Conservation (phyloP, 2,113 vertebrate species). For the Heptranchias perlo region DNA sequence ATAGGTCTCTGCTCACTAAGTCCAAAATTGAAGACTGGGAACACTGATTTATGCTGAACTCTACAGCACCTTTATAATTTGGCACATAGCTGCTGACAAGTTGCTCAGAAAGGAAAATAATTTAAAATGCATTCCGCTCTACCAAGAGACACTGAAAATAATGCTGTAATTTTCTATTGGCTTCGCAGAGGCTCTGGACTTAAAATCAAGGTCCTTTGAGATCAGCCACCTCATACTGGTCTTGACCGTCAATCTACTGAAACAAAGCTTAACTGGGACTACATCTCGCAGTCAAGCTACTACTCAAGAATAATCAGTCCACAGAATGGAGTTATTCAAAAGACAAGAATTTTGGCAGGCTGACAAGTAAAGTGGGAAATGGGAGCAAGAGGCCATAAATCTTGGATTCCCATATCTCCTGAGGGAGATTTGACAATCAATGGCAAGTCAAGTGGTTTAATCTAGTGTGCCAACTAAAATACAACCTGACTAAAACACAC, state of each 20-base stretch:
- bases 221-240: background rate
- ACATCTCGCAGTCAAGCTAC: background rate
- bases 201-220: background rate
- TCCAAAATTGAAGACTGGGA: too few relatives aligned
- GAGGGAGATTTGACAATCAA: background rate
- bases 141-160: background rate
- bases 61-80: background rate
- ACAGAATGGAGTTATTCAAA: background rate
- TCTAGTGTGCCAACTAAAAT: background rate
- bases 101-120: background rate
- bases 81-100: background rate
- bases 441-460: background rate
- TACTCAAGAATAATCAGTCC: background rate
- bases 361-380: background rate
- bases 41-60: background rate
- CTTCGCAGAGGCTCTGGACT: background rate
- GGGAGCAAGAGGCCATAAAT: background rate
- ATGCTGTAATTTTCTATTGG: background rate
- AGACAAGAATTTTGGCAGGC: background rate
- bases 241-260: background rate
- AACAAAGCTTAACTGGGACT: background rate
- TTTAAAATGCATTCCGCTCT: background rate
- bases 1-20: too few relatives aligned
- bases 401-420: background rate
- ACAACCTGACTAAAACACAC: background rate